Conservation (phyloP, 2,888 invertebrate species). For the Tuberolachnus salignus region DNA sequence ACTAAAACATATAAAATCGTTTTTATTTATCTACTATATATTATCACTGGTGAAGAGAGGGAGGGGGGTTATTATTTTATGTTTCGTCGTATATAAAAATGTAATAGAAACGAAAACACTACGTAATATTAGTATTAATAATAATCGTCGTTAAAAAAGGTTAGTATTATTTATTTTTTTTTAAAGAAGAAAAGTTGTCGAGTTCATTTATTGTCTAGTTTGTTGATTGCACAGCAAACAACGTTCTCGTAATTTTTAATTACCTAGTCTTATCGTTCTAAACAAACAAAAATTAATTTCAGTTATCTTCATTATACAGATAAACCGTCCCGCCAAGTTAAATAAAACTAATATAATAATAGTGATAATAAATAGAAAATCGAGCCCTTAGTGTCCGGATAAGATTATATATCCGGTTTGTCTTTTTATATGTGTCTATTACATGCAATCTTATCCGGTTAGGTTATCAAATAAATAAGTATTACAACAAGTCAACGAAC, state of each 20-base stretch:
- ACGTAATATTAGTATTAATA: not conserved
- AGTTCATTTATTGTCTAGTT: conserved; percentile 5
- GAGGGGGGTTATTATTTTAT: not conserved
- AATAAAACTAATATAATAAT: not conserved
- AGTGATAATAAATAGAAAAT: not conserved
- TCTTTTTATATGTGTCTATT: too few species aligned
- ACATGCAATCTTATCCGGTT: too few species aligned
- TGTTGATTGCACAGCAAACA: conserved; percentile 7
- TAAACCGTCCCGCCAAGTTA: not conserved
- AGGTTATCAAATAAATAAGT: too few species aligned
- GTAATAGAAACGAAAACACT: not conserved
- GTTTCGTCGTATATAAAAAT: not conserved
- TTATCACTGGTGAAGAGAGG: not conserved
- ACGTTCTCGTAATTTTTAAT: conserved; percentile 1
- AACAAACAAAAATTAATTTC: conserved; percentile 2
- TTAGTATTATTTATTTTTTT: not conserved
- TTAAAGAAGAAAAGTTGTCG: conserved; percentile 8
- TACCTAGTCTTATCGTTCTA: not conserved
- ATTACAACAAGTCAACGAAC: too few species aligned
- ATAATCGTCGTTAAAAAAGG: not conserved
- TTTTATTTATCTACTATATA: not conserved
- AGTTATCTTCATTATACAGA: not conserved
- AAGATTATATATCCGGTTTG: too few species aligned
- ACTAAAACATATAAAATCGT: not conserved
- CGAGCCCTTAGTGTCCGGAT: too few species aligned